phyloP scores from a whole-genome alignment of 2,888 invertebrate genomes.

The Mellilla xanthometata region DNA sequence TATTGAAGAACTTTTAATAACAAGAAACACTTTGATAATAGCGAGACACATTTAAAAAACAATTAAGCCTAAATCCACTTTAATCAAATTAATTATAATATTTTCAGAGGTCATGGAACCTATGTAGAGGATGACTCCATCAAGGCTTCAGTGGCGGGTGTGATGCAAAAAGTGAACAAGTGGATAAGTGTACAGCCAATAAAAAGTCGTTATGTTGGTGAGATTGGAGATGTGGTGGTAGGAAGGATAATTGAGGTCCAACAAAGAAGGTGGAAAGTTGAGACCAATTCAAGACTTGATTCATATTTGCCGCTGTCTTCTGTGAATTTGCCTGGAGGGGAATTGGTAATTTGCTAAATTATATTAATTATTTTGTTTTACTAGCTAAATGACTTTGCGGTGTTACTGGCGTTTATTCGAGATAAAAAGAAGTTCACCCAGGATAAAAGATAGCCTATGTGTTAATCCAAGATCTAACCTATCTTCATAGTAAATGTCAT shows the following conservation, averaged over 20 bases:
- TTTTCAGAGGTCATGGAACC: conserved; percentile 97
- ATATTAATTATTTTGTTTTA: too few species aligned
- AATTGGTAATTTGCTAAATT: conserved; percentile 85
- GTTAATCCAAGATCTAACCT: too few species aligned
- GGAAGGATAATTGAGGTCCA: conserved; percentile 97
- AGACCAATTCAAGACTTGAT: conserved; percentile 95
- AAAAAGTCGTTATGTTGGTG: conserved; percentile 95
- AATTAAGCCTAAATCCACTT: too few species aligned
- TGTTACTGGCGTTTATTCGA: too few species aligned
- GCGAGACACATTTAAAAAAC: too few species aligned
- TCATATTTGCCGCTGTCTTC: conserved; percentile 94
- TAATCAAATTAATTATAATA: too few species aligned
- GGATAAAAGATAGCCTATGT: too few species aligned
- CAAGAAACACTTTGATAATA: too few species aligned
- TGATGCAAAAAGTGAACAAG: conserved; percentile 97
- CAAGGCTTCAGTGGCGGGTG: conserved; percentile 96
- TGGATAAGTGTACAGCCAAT: conserved; percentile 95
- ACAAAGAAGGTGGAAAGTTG: conserved; percentile 96
- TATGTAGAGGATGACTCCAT: conserved; percentile 92
- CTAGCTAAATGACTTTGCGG: too few species aligned
- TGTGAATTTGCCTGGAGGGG: conserved; percentile 98
- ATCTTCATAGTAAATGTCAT: too few species aligned
- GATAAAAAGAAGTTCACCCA: too few species aligned
- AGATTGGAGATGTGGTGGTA: conserved; percentile 98
- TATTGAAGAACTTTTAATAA: too few species aligned